Percentiles rank a stretch among this genome's conserved stretches.
phyloP scores from a whole-genome alignment of 2,888 invertebrate species.

The Anthophora plumipes region DNA sequence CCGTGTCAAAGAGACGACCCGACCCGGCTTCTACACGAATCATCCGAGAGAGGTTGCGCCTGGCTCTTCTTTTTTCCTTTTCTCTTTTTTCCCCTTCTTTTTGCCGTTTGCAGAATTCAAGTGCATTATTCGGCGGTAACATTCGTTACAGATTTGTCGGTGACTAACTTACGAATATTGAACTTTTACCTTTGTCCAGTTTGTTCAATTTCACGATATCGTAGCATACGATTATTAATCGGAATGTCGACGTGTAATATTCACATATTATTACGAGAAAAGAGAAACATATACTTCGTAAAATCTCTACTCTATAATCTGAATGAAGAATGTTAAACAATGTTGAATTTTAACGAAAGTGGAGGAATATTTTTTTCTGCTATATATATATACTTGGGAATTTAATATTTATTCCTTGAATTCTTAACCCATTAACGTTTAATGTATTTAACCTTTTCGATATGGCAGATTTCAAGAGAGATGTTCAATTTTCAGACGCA shows the following conservation, averaged over 20 bases:
- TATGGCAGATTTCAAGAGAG: too few relatives aligned
- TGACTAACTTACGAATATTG: conserved; percentile 8
- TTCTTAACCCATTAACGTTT: too few relatives aligned
- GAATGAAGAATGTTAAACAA: too few relatives aligned
- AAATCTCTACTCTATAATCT: too few relatives aligned
- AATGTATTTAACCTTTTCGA: too few relatives aligned
- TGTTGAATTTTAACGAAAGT: too few relatives aligned
- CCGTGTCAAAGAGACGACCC: conserved; percentile 78
- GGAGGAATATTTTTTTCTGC: too few relatives aligned
- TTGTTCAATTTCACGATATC: conserved; percentile 5
- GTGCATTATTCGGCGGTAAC: conserved; percentile 42
- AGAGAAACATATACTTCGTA: background rate
- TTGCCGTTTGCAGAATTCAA: conserved; percentile 24
- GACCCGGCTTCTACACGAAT: conserved; percentile 16
- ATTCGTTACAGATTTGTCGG: conserved; percentile 20
- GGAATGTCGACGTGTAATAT: background rate
- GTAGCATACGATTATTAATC: background rate
- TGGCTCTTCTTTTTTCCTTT: conserved; percentile 23
- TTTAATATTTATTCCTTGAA: too few relatives aligned
- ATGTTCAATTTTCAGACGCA: too few relatives aligned
- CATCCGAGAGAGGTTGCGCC: conserved; percentile 15
- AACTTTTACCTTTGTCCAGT: conserved; percentile 7
- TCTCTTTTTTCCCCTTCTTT: background rate
- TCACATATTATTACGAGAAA: background rate
- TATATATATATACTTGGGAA: too few relatives aligned